These are phyloP conservation scores for Pangasius krempfi DNA, from an alignment of 2,797 vertebrate genomes.

Conservation along the genomic window DNA sequence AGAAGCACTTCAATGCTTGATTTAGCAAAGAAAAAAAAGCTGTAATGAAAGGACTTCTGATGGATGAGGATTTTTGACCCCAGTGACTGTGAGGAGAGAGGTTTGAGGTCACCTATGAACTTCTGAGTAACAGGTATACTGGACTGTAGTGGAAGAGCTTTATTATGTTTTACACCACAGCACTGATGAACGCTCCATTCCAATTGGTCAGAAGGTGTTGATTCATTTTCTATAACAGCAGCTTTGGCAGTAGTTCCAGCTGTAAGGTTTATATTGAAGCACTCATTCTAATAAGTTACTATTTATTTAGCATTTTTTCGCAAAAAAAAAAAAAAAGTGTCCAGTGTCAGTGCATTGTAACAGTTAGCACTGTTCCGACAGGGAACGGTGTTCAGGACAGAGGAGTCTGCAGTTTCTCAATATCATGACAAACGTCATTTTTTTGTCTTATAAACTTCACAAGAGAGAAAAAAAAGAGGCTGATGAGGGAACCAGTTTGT, in stretches of 20 bases:
- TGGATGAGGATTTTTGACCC: neutral
- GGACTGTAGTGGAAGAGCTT: neutral
- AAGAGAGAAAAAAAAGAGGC: neutral
- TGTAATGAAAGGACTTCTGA: neutral
- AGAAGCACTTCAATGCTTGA: neutral
- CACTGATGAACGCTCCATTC: neutral
- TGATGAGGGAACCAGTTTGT: neutral
- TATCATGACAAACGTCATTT: neutral
- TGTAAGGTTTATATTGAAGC: neutral
- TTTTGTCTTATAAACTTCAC: neutral
- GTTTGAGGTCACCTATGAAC: neutral
- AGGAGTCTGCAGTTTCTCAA: neutral
- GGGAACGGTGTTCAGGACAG: neutral
- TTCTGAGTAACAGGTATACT: neutral
- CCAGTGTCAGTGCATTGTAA: neutral
- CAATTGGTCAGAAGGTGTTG: neutral
- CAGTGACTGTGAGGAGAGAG: neutral
- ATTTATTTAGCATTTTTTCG: neutral
- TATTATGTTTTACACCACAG: neutral
- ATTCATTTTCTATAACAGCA: neutral
- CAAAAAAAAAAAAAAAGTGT: neutral
- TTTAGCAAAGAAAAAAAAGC: neutral
- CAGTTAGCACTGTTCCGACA: neutral
- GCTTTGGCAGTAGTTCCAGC: neutral
- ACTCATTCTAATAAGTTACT: neutral